Conservation (phyloP, 2,888 invertebrate species). For the Teinopalpus imperialis region DNA sequence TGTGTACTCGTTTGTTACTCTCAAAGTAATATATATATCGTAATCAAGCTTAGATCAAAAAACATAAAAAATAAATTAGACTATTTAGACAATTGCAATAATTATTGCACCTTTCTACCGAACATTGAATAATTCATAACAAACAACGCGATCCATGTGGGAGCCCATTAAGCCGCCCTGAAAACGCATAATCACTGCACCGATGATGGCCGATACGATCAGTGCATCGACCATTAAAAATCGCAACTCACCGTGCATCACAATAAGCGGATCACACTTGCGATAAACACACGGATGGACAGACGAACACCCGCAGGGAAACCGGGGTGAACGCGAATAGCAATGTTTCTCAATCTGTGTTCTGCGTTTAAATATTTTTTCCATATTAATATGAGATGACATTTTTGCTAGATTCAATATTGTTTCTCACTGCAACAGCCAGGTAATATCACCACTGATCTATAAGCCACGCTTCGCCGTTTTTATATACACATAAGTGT, state of each 20-base stretch:
- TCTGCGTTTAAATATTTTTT: too few relatives aligned
- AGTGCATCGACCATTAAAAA: conserved; percentile 47
- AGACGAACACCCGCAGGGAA: conserved; percentile 25
- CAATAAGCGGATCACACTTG: conserved; percentile 35
- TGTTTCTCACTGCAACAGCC: too few relatives aligned
- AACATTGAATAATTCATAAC: conserved; percentile 22
- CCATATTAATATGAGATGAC: too few relatives aligned
- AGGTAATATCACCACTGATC: too few relatives aligned
- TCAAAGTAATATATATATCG: too few relatives aligned
- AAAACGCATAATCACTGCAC: conserved; percentile 62
- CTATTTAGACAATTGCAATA: too few relatives aligned
- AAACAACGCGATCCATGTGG: conserved; percentile 23
- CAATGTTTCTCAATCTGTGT: conserved; percentile 19
- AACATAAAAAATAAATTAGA: not conserved
- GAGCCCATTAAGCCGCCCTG: conserved; percentile 37
- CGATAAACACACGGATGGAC: conserved; percentile 17
- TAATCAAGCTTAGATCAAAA: too few relatives aligned
- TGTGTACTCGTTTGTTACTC: too few relatives aligned
- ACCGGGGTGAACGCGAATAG: conserved; percentile 16
- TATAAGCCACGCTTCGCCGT: too few relatives aligned
- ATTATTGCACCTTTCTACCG: conserved; percentile 13
- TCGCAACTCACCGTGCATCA: conserved; percentile 48
- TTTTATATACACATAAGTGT: too few relatives aligned
- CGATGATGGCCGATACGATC: conserved; percentile 56
- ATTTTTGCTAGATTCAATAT: too few relatives aligned